These are phyloP conservation scores for Oncorhynchus tshawytscha DNA, from an alignment of 2,113 vertebrate species.

Conservation along the genomic window DNA sequence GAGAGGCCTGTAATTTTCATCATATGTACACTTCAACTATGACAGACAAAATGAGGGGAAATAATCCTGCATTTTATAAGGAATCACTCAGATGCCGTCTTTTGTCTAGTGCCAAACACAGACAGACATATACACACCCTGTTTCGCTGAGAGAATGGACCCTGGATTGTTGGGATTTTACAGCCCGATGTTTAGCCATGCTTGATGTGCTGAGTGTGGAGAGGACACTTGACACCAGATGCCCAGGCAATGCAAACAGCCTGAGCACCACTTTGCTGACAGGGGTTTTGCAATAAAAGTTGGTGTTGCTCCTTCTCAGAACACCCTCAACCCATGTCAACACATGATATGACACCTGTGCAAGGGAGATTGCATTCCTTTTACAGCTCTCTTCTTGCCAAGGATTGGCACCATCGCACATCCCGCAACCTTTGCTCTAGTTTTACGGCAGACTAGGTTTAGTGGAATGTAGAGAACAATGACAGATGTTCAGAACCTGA, in stretches of 20 bases:
- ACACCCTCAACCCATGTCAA: not conserved
- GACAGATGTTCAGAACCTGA: no score
- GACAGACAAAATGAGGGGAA: no score
- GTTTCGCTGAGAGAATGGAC: not conserved
- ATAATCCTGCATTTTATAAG: no score
- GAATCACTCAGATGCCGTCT: no score
- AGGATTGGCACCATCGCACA: not conserved
- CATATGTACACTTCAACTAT: no score
- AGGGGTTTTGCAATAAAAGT: not conserved
- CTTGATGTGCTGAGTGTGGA: not conserved
- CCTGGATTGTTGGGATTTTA: no score
- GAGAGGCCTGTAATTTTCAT: no score
- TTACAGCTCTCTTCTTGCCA: not conserved
- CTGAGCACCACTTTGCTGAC: not conserved
- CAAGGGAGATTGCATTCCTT: not conserved
- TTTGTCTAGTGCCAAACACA: no score
- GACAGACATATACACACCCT: not conserved
- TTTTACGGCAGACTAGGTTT: not conserved
- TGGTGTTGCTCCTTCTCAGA: not conserved
- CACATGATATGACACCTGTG: not conserved
- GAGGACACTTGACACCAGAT: constrained; percentile 9
- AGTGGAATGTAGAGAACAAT: not conserved
- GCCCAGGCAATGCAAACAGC: not conserved
- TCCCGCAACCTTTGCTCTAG: not conserved
- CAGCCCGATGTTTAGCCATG: not conserved